phyloP scores from a whole-genome alignment of 1,140 invertebrate genomes.

The Apis mellifera region Amel_HAv3.1 CM009945.2:779001-779500 shows the following conservation, averaged over 20 bases:
- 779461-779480: slow-evolving; percentile 8
- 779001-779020: no score
- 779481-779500: slow-evolving; percentile 8
- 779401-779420: slow-evolving; percentile 19
- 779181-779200: no score
- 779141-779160: no score
- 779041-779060: no score
- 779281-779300: background rate
- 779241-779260: no score
- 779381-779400: background rate
- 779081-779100: no score
- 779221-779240: no score
- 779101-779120: background rate
- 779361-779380: background rate
- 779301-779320: background rate
- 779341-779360: background rate
- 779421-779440: slow-evolving; percentile 8
- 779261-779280: background rate
- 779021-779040: no score
- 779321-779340: background rate
- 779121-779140: no score
- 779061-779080: no score
- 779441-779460: slow-evolving; percentile 11
- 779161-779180: no score
- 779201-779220: no score